phyloP scores from a whole-genome alignment of 2,888 invertebrate genomes.

The Mesorhabditis spiculigera region DNA sequence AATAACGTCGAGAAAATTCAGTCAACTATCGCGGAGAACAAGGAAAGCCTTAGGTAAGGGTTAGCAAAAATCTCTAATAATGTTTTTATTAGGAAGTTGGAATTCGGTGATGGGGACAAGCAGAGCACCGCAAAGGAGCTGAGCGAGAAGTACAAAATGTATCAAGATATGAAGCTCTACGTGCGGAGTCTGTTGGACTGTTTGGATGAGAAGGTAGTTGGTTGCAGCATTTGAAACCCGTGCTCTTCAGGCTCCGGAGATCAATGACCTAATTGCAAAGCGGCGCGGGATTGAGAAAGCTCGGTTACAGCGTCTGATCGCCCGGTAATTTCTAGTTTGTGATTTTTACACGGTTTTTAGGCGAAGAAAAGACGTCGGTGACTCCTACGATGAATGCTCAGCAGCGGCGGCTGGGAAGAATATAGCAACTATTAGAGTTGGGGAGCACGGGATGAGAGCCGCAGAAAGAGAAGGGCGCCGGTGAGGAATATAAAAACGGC shows the following conservation, averaged over 20 bases:
- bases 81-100: slow-evolving; percentile 58
- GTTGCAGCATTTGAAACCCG: neutral
- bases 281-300: slow-evolving; percentile 71
- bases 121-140: slow-evolving; percentile 65
- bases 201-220: slow-evolving; percentile 85
- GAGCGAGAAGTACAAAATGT: slow-evolving; percentile 82
- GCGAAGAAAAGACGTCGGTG: slow-evolving; percentile 71
- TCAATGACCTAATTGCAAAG: slow-evolving; percentile 72
- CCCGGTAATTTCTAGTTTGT: slow-evolving; percentile 69
- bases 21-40: slow-evolving; percentile 61
- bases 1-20: slow-evolving; percentile 65
- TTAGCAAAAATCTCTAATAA: neutral
- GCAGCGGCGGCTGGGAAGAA: slow-evolving; percentile 61
- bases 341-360: slow-evolving; percentile 7
- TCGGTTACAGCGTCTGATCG: slow-evolving; percentile 72
- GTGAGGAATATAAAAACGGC: slow-evolving; percentile 15
- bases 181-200: slow-evolving; percentile 94
- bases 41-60: slow-evolving; percentile 54
- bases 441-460: slow-evolving; percentile 38
- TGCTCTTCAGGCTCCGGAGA: slow-evolving; percentile 22
- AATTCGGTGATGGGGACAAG: slow-evolving; percentile 62
- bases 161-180: slow-evolving; percentile 91
- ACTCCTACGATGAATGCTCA: slow-evolving; percentile 87
- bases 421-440: slow-evolving; percentile 17
- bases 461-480: slow-evolving; percentile 52